Evolutionary conservation across 2,888 invertebrate genomes (phyloP).

Genomic region (Limnephilus marmoratus): DNA sequence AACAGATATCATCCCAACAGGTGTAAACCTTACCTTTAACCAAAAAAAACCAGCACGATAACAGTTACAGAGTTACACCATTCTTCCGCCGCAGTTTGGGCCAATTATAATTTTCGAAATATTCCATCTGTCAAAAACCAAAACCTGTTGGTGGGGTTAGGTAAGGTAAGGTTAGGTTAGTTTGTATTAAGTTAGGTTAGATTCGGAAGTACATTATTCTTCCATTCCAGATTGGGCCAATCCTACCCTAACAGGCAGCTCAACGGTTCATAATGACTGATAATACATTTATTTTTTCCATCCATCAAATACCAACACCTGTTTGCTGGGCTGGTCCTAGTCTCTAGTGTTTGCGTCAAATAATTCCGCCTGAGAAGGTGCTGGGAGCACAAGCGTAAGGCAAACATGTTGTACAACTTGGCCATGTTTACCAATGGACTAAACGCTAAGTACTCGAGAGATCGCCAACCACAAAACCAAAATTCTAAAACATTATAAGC

Average conservation of each 20-base stretch:
- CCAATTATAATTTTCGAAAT: neutral
- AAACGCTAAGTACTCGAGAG: neutral
- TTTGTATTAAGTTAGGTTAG: too few species aligned
- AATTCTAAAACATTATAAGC: neutral
- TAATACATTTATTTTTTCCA: conserved; percentile 16
- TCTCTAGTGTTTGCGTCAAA: conserved; percentile 42
- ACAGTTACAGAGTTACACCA: neutral
- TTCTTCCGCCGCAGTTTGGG: neutral
- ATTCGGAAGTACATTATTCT: neutral
- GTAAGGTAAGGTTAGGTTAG: too few species aligned
- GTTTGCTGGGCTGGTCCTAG: conserved; percentile 9
- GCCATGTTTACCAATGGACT: conserved; percentile 17
- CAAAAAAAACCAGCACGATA: neutral
- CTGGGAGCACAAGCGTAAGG: conserved; percentile 16
- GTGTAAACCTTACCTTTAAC: neutral
- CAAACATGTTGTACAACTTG: conserved; percentile 27
- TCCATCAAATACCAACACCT: conserved; percentile 32
- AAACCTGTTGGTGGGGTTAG: too few species aligned
- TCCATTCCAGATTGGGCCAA: neutral
- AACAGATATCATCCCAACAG: neutral
- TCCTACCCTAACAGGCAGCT: neutral
- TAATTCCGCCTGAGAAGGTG: conserved; percentile 10
- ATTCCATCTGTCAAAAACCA: too few species aligned
- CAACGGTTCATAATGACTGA: neutral
- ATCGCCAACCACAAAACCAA: neutral